Base-by-base conservation (phyloP, 2,797 vertebrate genomes). In the Sebastes glaucus region DNA sequence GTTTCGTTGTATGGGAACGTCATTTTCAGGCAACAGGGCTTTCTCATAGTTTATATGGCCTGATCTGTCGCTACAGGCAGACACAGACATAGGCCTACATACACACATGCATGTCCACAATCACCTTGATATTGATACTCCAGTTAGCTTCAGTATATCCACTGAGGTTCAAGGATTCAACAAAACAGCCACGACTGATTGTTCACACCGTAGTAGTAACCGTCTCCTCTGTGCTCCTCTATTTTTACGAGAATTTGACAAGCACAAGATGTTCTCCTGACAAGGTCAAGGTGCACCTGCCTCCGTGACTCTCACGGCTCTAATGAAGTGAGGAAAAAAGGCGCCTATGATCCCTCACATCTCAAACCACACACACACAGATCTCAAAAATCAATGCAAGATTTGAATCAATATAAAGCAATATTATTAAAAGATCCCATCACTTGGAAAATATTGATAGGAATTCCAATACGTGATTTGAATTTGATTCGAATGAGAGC, bases 191-290 rank as follows among this genome's bases (percentile, higher is more conserved):
- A 11, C 33, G 22, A 69, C 42, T 35, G 46, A 60, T 20, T 11
- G 49, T 22, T 71, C n/a, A 49, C 35, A 74, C 42, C 3, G 27
- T n/a, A 20, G 30, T 46, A 46, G 16, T 42, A 61, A 71, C 63
- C 23, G 35, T 83, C 74, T 65, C 66, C 22, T 80, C 46, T 63
- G 53, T n/a, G 46, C 65, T 28, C 38, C 53, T 52, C 80, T 88
- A 90, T 88, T 90, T 93, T 90, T 85, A 88, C n/a, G 42, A 75
- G 62, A 20, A 64, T 83, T 81, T 92, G 86, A 92, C 86, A 30
- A 72, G 71, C 46, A 42, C 71, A 74, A 75, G 82, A 87, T 32
- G 65, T 69, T 73, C 35, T 35, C 33, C 62, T 78, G 83, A 88
- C 74, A 32, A 80, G 90, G 86, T 93, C 90, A 91, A 89, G 87